Evolutionary conservation across 1,140 invertebrate species (phyloP).

Genomic region (Tetragnatha versicolor): DNA sequence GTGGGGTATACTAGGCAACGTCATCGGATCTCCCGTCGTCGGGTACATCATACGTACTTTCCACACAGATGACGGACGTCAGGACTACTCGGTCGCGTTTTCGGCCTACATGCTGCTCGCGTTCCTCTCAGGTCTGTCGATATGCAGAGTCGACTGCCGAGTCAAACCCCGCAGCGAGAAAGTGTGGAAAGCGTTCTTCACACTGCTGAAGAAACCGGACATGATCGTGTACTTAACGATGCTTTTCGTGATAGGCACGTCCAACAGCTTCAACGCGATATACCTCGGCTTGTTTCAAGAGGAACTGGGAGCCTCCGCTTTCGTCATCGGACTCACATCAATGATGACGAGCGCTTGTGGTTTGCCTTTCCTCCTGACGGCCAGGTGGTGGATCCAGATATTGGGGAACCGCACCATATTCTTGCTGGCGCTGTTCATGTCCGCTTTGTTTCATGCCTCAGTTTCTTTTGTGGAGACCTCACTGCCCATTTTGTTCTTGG

Average conservation of each 20-base stretch:
- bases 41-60: conserved; percentile 3
- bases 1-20: not conserved
- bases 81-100: not conserved
- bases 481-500: too few relatives aligned
- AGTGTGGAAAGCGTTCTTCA: conserved; percentile 22
- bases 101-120: not conserved
- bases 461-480: too few relatives aligned
- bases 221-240: not conserved
- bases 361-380: conserved; percentile 18
- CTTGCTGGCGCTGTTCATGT: too few relatives aligned
- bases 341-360: conserved; percentile 9
- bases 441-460: too few relatives aligned
- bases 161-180: conserved; percentile 1
- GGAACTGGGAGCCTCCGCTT: not conserved
- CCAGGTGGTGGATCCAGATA: conserved; percentile 46
- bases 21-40: conserved; percentile 11
- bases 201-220: conserved; percentile 19
- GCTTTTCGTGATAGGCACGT: conserved; percentile 14
- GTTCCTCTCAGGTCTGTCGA: not conserved
- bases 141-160: not conserved
- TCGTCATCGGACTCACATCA: conserved; percentile 2
- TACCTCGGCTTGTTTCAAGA: conserved; percentile 3
- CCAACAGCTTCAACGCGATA: conserved; percentile 2
- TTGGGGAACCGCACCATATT: too few relatives aligned
- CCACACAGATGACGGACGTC: not conserved